phyloP scores from a whole-genome alignment of 2,113 vertebrate genomes.

The Nycticryphes semicollaris region DNA sequence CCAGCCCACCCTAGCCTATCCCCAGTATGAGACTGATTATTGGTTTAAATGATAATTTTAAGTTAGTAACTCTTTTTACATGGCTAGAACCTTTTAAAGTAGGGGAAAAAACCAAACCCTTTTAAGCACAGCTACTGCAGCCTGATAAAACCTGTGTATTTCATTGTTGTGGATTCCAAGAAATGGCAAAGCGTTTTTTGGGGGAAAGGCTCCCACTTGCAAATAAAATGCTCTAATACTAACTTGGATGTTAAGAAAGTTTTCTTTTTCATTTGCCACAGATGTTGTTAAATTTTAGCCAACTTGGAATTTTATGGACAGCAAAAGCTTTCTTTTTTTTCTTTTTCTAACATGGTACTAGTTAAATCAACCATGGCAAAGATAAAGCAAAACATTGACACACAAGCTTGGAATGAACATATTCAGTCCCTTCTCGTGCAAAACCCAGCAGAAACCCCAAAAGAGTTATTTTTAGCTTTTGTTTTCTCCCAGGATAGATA shows the following conservation, averaged over 20 bases:
- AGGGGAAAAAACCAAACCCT: fast-evolving
- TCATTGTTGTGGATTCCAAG: not conserved
- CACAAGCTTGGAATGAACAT: constrained; percentile 47
- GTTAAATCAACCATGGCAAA: constrained; percentile 14
- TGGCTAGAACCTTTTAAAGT: not conserved
- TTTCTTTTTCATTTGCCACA: not conserved
- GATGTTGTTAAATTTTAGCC: constrained; percentile 44
- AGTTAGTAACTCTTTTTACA: not conserved
- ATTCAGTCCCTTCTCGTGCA: constrained; percentile 34
- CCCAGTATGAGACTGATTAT: not conserved
- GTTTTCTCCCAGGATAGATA: constrained; percentile 57
- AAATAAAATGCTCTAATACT: not conserved
- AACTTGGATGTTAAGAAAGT: not conserved
- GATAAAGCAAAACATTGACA: constrained; percentile 53
- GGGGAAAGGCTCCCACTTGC: not conserved
- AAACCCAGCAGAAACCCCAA: constrained; percentile 52
- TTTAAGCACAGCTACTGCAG: not conserved
- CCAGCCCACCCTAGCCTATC: not conserved
- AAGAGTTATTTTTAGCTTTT: constrained; percentile 67
- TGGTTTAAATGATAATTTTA: not conserved
- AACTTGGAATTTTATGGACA: constrained; percentile 13
- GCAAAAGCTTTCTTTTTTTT: not conserved
- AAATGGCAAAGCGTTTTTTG: not conserved
- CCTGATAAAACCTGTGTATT: not conserved
- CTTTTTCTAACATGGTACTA: not conserved